phyloP scores from a whole-genome alignment of 1,140 invertebrate species.

The Lepidurus packardi region DNA sequence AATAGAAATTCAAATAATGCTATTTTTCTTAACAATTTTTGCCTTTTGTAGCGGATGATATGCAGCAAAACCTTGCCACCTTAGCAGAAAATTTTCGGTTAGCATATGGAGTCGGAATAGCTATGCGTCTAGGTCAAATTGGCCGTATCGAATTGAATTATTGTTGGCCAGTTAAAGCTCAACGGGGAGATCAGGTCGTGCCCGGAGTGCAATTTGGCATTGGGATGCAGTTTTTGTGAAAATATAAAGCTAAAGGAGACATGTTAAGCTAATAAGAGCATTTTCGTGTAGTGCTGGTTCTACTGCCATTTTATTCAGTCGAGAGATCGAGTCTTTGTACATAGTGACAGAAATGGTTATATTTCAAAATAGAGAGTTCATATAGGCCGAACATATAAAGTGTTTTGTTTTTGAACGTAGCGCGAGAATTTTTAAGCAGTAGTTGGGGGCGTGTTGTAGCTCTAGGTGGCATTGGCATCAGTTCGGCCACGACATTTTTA shows the following conservation, averaged over 20 bases:
- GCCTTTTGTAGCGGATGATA: slow-evolving; percentile 40
- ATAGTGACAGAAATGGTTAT: not conserved
- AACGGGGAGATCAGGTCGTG: slow-evolving; percentile 50
- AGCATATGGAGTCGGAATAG: slow-evolving; percentile 67
- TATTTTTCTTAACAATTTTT: not conserved
- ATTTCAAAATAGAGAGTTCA: not conserved
- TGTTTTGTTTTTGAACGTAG: too few species aligned
- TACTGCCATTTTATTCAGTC: slow-evolving; percentile 5
- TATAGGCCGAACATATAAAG: not conserved
- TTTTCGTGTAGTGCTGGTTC: slow-evolving; percentile 1
- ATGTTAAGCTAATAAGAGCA: not conserved
- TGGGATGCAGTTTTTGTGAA: slow-evolving; percentile 59
- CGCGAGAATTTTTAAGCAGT: too few species aligned
- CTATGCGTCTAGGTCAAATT: slow-evolving; percentile 64
- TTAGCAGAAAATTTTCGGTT: slow-evolving; percentile 47
- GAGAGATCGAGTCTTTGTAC: not conserved
- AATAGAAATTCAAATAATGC: slow-evolving; percentile 3
- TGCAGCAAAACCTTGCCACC: slow-evolving; percentile 40
- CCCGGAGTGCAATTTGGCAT: slow-evolving; percentile 65
- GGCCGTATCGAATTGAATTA: slow-evolving; percentile 83
- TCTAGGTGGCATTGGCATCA: not conserved
- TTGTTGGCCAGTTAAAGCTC: slow-evolving; percentile 57
- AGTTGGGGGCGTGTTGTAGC: not conserved
- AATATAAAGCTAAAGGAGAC: not conserved
- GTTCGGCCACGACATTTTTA: not conserved